Percentiles rank a stretch among this genome's conserved stretches.
These are phyloP conservation scores for Synanthedon tipuliformis DNA, from an alignment of 2,888 invertebrate species.

Conservation along the genomic window DNA sequence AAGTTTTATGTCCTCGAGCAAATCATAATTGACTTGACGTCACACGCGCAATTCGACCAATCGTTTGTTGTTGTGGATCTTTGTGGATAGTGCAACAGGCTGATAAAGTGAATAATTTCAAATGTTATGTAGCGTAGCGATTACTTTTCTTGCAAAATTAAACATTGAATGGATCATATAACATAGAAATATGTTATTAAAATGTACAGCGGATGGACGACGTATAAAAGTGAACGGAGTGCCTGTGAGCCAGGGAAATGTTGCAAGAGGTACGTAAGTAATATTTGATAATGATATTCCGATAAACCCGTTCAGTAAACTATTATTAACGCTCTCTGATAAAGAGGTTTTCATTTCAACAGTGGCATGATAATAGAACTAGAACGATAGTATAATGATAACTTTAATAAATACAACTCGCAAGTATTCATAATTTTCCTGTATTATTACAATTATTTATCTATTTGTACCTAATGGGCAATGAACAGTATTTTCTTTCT, in stretches of 20 bases:
- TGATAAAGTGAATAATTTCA: slow-evolving; percentile 4
- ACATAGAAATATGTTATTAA: slow-evolving; percentile 61
- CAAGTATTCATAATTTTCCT: too few relatives aligned
- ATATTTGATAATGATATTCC: slow-evolving; percentile 4
- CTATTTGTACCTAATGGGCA: too few relatives aligned
- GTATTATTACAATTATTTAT: too few relatives aligned
- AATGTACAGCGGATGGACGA: slow-evolving; percentile 65
- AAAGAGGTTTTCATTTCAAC: neutral
- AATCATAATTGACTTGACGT: slow-evolving; percentile 60
- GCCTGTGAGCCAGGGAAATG: slow-evolving; percentile 49
- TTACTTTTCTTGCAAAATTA: slow-evolving; percentile 21
- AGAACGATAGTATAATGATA: neutral
- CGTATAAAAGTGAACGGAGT: slow-evolving; percentile 62
- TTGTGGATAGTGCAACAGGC: slow-evolving; percentile 24
- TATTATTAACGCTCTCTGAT: neutral
- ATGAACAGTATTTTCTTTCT: too few relatives aligned
- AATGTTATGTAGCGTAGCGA: slow-evolving; percentile 25
- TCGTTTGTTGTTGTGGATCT: slow-evolving; percentile 33
- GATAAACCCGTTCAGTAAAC: neutral
- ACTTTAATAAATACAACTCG: neutral
- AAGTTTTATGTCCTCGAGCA: slow-evolving; percentile 26
- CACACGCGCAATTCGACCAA: slow-evolving; percentile 45
- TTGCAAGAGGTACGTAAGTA: slow-evolving; percentile 47
- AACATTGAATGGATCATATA: slow-evolving; percentile 36
- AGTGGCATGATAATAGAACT: neutral